These are phyloP conservation scores for Harlomillsia oculata DNA, from an alignment of 1,140 invertebrate genomes.

Conservation along the genomic window DNA sequence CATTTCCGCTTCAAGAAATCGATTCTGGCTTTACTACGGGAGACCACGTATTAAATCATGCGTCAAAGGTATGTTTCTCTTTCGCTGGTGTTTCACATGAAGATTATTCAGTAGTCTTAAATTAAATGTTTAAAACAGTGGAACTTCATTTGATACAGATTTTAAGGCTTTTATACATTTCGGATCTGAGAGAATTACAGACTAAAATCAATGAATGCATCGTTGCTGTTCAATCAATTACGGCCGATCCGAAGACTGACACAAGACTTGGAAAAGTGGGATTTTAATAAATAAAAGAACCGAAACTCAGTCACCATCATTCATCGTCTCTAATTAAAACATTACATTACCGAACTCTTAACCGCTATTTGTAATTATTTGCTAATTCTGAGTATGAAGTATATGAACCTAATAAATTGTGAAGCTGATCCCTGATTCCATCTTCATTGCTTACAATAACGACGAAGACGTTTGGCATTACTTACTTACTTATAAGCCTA, in stretches of 20 bases:
- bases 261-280: constrained; percentile 89
- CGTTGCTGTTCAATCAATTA: constrained; percentile 80
- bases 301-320: too few relatives aligned
- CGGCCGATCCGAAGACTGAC: constrained; percentile 95
- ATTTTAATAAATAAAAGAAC: too few relatives aligned
- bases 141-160: constrained; percentile 43
- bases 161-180: constrained; percentile 77
- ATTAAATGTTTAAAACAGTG: not conserved
- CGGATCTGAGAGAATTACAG: constrained; percentile 81
- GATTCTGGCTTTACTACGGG: constrained; percentile 58
- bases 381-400: too few relatives aligned
- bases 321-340: too few relatives aligned
- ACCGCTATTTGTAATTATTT: too few relatives aligned
- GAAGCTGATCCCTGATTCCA: too few relatives aligned
- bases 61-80: constrained; percentile 48
- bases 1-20: constrained; percentile 56
- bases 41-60: constrained; percentile 62
- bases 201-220: constrained; percentile 90
- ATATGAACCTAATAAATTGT: too few relatives aligned
- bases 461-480: too few relatives aligned
- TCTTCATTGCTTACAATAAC: too few relatives aligned
- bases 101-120: too few relatives aligned
- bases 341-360: too few relatives aligned
- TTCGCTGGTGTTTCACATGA: not conserved
- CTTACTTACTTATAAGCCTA: too few relatives aligned